Evolutionary conservation across 2,797 vertebrate species (phyloP).

Genomic region (Falco rusticolus): DNA sequence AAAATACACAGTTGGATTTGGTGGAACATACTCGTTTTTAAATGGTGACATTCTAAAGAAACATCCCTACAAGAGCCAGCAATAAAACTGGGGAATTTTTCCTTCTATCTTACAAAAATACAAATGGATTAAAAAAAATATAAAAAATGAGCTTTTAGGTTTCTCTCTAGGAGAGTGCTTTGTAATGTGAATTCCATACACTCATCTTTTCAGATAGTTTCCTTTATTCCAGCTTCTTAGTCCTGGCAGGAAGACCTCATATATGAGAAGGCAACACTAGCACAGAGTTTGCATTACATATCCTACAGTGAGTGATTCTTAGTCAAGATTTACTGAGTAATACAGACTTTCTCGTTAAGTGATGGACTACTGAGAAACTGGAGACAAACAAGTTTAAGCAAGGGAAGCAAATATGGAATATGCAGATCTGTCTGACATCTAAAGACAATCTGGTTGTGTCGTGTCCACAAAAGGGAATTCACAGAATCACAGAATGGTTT

Average conservation of each 20-base stretch:
- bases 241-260: background rate
- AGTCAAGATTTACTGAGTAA: background rate
- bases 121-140: background rate
- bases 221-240: background rate
- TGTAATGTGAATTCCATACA: background rate
- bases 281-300: background rate
- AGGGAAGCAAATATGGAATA: background rate
- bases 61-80: background rate
- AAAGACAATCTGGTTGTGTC: background rate
- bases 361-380: background rate
- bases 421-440: background rate
- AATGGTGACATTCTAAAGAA: background rate
- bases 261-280: background rate
- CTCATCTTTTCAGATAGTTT: background rate
- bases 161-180: background rate
- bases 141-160: background rate
- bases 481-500: too few relatives aligned
- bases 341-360: background rate
- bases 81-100: background rate
- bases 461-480: background rate
- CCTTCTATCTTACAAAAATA: background rate
- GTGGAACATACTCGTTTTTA: background rate
- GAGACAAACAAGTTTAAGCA: background rate
- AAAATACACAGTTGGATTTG: constrained; percentile 7
- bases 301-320: background rate